Percentiles rank a stretch among this genome's conserved stretches.
Conservation (phyloP, 2,888 invertebrate genomes). For the Stenchaetothrips biformis region DNA sequence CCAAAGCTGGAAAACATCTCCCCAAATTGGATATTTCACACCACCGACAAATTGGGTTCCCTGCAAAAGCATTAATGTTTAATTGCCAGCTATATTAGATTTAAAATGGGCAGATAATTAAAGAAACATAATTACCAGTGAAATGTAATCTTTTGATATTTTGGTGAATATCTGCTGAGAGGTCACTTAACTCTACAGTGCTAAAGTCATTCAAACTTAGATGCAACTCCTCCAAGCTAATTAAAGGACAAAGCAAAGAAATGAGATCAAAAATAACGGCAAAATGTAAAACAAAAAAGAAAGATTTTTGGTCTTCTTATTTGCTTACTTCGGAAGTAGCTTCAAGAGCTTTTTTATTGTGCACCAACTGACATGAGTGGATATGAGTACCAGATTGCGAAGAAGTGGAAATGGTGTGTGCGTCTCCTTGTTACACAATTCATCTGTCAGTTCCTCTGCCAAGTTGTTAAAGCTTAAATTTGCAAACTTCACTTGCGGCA, state of each 20-base stretch:
- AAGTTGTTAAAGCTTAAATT: conserved; percentile 87
- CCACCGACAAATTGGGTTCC: conserved; percentile 83
- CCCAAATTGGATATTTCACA: conserved; percentile 77
- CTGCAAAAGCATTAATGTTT: conserved; percentile 50
- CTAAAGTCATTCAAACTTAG: conserved; percentile 85
- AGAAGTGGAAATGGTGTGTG: conserved; percentile 38
- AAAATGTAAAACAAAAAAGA: neutral
- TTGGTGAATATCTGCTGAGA: conserved; percentile 52
- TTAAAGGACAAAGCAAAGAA: conserved; percentile 27
- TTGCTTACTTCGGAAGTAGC: conserved; percentile 58
- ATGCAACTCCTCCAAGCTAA: conserved; percentile 79
- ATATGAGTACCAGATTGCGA: conserved; percentile 61
- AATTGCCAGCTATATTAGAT: neutral
- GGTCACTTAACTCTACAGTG: conserved; percentile 61
- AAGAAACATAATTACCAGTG: conserved; percentile 56
- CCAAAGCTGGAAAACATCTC: conserved; percentile 76
- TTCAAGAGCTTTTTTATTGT: conserved; percentile 71
- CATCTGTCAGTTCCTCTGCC: conserved; percentile 56
- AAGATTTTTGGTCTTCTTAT: conserved; percentile 29
- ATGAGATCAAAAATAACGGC: neutral
- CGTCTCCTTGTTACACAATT: conserved; percentile 32
- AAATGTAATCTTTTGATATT: conserved; percentile 77
- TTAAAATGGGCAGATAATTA: neutral
- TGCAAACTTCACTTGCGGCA: conserved; percentile 84
- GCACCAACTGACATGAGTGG: conserved; percentile 80